Evolutionary conservation across 2,797 vertebrate genomes (phyloP).

Genomic region (Gouania willdenowi): DNA sequence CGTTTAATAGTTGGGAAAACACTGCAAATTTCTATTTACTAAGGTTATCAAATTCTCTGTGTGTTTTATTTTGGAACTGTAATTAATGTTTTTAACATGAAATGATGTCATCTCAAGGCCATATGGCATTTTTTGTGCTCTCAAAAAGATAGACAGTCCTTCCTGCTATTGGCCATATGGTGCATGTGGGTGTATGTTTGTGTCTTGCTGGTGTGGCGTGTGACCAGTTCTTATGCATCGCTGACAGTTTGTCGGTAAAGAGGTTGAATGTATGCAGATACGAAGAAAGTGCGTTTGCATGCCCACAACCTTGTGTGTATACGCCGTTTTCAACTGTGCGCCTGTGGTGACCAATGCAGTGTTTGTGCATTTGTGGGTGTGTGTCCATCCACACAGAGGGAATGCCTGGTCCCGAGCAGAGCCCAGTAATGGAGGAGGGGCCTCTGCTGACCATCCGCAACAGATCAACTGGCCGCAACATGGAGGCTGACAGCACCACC

Average conservation of each 20-base stretch:
- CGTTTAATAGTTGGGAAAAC: too few relatives aligned
- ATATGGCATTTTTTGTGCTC: constrained; percentile 59
- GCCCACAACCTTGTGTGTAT: constrained; percentile 12
- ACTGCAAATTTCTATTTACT: too few relatives aligned
- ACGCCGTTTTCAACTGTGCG: constrained; percentile 2
- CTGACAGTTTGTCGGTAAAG: constrained; percentile 9
- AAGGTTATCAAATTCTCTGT: too few relatives aligned
- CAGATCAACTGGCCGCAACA: constrained; percentile 77
- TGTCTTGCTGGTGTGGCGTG: constrained; percentile 20
- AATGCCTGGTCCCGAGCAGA: constrained; percentile 94
- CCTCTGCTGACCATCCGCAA: constrained; percentile 79
- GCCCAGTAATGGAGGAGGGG: constrained; percentile 84
- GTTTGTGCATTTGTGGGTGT: constrained; percentile 25
- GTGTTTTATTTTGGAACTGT: constrained; percentile 14
- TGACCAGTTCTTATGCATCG: constrained; percentile 34
- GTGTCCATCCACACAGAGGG: constrained; percentile 74
- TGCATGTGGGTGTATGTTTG: constrained; percentile 55
- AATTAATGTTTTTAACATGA: too few relatives aligned
- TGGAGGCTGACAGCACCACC: constrained; percentile 89
- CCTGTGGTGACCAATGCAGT: constrained; percentile 32
- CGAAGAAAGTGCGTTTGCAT: constrained; percentile 14
- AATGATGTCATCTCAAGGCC: constrained; percentile 39
- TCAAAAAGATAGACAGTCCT: constrained; percentile 43
- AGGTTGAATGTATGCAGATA: constrained; percentile 23
- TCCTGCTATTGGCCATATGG: constrained; percentile 60